Percentiles rank a stretch among this genome's conserved stretches.
Conservation (phyloP, 2,797 vertebrate species). For the Harpagifer antarcticus region DNA sequence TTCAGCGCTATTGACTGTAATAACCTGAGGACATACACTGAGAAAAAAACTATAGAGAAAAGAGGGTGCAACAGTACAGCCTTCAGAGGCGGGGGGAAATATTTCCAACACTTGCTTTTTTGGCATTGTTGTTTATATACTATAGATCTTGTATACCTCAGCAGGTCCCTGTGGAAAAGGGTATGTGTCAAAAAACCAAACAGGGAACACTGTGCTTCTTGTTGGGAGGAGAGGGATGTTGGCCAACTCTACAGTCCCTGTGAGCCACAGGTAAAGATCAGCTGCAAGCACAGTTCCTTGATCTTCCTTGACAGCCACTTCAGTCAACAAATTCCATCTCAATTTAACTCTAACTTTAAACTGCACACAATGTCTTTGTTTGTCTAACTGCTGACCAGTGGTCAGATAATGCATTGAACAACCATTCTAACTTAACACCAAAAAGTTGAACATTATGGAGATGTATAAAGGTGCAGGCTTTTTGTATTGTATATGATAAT, state of each 20-base stretch:
- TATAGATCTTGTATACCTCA: constrained; percentile 58
- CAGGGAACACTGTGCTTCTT: constrained; percentile 50
- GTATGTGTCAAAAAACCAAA: constrained; percentile 62
- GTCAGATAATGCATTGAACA: constrained; percentile 14
- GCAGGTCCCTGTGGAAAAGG: constrained; percentile 47
- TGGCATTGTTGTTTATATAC: constrained; percentile 59
- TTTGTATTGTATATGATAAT: background rate
- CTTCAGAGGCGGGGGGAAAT: constrained; percentile 19
- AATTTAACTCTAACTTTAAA: constrained; percentile 12
- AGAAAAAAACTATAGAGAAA: background rate
- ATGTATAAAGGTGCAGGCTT: background rate
- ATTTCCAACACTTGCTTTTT: constrained; percentile 40
- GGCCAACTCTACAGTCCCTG: constrained; percentile 54
- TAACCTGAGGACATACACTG: constrained; percentile 18
- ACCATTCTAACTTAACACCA: constrained; percentile 12
- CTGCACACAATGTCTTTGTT: background rate
- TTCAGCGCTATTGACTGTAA: background rate
- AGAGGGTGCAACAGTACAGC: background rate
- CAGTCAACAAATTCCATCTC: constrained; percentile 27
- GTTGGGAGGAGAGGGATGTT: constrained; percentile 45
- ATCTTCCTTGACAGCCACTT: constrained; percentile 46
- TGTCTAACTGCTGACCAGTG: constrained; percentile 3
- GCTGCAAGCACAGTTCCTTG: constrained; percentile 40
- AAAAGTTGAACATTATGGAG: background rate
- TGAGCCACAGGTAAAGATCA: constrained; percentile 59